Evolutionary conservation across 1,140 invertebrate species (phyloP).

Genomic region (Chelonus insularis): DNA sequence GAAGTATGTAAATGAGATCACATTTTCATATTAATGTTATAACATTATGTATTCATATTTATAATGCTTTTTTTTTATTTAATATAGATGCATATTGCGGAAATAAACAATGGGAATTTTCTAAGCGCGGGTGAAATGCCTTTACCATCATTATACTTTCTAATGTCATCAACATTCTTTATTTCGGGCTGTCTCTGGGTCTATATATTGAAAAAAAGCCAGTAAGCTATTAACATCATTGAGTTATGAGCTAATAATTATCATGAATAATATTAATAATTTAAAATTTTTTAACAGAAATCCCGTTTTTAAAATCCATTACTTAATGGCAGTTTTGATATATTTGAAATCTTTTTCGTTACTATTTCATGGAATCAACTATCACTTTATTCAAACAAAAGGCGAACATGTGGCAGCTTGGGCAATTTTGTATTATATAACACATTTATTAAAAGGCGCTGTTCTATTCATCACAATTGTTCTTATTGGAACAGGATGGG

Average conservation of each 20-base stretch:
- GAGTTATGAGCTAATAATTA: no score
- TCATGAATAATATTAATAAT: no score
- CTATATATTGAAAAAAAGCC: conserved; percentile 83
- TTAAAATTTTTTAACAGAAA: no score
- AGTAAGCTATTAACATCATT: conserved; percentile 59
- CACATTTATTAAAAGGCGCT: conserved; percentile 94
- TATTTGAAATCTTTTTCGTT: conserved; percentile 91
- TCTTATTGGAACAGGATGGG: conserved; percentile 97
- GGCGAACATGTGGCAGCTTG: conserved; percentile 95
- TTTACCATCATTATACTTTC: conserved; percentile 87
- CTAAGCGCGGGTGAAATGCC: conserved; percentile 98
- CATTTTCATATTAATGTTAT: conserved; percentile 5
- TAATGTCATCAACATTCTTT: conserved; percentile 89
- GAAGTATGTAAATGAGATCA: conserved; percentile 60
- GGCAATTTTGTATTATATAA: conserved; percentile 96
- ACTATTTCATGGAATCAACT: conserved; percentile 96
- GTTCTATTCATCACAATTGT: conserved; percentile 96
- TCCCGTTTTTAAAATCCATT: conserved; percentile 94
- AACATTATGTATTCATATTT: conserved; percentile 26
- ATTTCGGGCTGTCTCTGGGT: conserved; percentile 90
- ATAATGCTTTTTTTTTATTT: conserved; percentile 21
- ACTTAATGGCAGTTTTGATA: conserved; percentile 93
- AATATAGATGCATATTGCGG: conserved; percentile 77
- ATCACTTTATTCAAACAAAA: conserved; percentile 91
- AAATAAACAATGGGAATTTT: conserved; percentile 85